Percentiles rank a stretch among this genome's conserved stretches.
Conservation (phyloP, 2,888 invertebrate species). For the Chymomyza fuscimana region DNA sequence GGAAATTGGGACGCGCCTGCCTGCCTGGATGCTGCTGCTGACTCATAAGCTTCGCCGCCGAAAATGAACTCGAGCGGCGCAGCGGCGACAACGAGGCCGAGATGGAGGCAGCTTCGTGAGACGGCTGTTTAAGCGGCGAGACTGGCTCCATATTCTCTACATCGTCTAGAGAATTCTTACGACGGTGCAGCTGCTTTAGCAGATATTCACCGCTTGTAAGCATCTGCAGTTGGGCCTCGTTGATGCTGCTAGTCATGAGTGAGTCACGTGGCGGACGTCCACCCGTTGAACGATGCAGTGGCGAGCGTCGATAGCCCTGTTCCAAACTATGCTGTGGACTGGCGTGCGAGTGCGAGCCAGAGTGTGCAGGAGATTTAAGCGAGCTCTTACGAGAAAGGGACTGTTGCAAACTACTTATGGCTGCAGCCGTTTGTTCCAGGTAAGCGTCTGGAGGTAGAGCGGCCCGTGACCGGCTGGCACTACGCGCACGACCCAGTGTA, state of each 20-base stretch:
- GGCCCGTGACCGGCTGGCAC: constrained; percentile 79
- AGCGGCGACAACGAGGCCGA: constrained; percentile 80
- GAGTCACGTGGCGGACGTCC: constrained; percentile 31
- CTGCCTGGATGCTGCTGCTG: constrained; percentile 46
- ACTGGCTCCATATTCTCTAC: constrained; percentile 48
- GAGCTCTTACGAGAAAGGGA: constrained; percentile 78
- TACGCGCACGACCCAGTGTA: constrained; percentile 81
- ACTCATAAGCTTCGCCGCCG: constrained; percentile 25
- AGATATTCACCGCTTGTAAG: constrained; percentile 76
- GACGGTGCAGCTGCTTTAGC: constrained; percentile 74
- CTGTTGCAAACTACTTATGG: constrained; percentile 76
- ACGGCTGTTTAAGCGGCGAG: constrained; percentile 38
- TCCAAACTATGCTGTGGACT: constrained; percentile 77
- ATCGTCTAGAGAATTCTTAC: constrained; percentile 79
- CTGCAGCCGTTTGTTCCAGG: constrained; percentile 81
- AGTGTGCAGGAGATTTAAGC: constrained; percentile 75
- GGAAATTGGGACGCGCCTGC: constrained; percentile 72
- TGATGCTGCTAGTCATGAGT: constrained; percentile 79
- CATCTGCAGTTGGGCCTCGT: constrained; percentile 77
- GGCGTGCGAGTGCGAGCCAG: constrained; percentile 65
- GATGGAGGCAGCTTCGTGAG: constrained; percentile 40
- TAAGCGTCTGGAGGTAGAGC: constrained; percentile 81
- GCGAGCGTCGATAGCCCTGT: constrained; percentile 58
- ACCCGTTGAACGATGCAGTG: constrained; percentile 55
- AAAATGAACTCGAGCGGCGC: constrained; percentile 86